Evolutionary conservation across 2,113 vertebrate species (phyloP).

Genomic region (Phycodurus eques): DNA sequence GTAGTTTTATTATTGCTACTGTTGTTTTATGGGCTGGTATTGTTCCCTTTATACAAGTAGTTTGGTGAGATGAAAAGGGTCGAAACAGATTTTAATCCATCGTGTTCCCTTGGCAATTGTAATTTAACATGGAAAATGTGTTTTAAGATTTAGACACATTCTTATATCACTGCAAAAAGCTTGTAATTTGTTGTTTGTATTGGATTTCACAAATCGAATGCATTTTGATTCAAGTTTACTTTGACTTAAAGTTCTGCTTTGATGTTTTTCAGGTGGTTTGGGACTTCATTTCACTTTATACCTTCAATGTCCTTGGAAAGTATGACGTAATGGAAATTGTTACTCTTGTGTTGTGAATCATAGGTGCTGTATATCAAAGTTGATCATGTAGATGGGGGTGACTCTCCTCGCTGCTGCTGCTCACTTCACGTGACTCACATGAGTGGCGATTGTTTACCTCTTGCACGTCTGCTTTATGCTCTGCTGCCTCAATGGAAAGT

Average conservation of each 20-base stretch:
- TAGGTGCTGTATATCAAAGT: constrained; percentile 17
- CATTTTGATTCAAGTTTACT: neutral
- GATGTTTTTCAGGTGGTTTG: neutral
- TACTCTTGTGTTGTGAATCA: constrained; percentile 32
- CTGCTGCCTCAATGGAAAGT: constrained; percentile 59
- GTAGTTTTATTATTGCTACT: too few species aligned
- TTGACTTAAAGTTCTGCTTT: neutral
- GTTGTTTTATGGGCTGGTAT: too few species aligned
- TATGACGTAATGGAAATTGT: constrained; percentile 2
- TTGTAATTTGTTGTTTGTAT: too few species aligned
- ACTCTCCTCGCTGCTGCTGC: constrained; percentile 37
- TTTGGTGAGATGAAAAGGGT: too few species aligned
- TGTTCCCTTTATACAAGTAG: too few species aligned
- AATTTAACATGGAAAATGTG: too few species aligned
- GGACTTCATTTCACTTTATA: neutral
- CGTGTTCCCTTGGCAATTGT: too few species aligned
- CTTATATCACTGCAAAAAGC: too few species aligned
- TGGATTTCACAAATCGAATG: neutral
- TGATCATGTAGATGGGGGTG: constrained; percentile 55
- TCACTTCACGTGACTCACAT: constrained; percentile 45
- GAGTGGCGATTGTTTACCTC: constrained; percentile 57
- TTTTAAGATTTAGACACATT: too few species aligned
- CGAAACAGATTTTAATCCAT: too few species aligned
- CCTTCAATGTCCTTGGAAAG: neutral
- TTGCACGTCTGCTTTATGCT: constrained; percentile 52